Conservation (phyloP, 2,888 invertebrate genomes). For the Lissocephala sabroskyi region DNA sequence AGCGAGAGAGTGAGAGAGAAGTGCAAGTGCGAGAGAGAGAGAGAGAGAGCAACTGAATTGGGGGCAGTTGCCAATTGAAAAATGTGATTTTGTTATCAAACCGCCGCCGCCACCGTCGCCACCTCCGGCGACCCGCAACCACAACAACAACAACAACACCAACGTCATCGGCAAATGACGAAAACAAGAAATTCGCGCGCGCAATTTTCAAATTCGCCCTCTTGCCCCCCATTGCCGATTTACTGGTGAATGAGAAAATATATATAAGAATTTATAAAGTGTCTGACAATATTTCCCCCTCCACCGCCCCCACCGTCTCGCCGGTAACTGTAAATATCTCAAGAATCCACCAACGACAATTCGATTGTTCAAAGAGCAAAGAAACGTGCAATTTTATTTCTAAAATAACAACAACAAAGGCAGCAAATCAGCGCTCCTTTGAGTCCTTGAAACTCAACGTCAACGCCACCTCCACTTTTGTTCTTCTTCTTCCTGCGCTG, state of each 20-base stretch:
- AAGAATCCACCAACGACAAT: constrained; percentile 41
- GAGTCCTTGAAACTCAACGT: no score
- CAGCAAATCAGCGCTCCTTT: no score
- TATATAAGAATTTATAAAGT: constrained; percentile 9
- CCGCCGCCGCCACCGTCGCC: no score
- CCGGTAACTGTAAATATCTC: constrained; percentile 7
- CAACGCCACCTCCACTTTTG: no score
- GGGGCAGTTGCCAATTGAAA: constrained; percentile 62
- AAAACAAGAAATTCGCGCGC: constrained; percentile 15
- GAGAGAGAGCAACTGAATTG: constrained; percentile 38
- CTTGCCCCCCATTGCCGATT: no score
- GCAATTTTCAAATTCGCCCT: no score
- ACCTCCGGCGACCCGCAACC: no score
- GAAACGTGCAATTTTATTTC: constrained; percentile 59
- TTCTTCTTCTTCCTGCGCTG: no score
- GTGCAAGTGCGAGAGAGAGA: no score
- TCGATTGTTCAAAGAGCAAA: constrained; percentile 47
- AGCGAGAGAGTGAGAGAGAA: constrained; percentile 11
- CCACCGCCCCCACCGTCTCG: constrained; percentile 17
- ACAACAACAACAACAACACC: constrained; percentile 3
- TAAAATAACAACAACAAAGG: constrained; percentile 48
- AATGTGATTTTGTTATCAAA: constrained; percentile 48
- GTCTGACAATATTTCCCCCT: constrained; percentile 14
- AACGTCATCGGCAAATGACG: constrained; percentile 14
- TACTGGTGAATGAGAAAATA: constrained; percentile 10